phyloP scores from a whole-genome alignment of 2,888 invertebrate species.

The Barypeithes pellucidus region DNA sequence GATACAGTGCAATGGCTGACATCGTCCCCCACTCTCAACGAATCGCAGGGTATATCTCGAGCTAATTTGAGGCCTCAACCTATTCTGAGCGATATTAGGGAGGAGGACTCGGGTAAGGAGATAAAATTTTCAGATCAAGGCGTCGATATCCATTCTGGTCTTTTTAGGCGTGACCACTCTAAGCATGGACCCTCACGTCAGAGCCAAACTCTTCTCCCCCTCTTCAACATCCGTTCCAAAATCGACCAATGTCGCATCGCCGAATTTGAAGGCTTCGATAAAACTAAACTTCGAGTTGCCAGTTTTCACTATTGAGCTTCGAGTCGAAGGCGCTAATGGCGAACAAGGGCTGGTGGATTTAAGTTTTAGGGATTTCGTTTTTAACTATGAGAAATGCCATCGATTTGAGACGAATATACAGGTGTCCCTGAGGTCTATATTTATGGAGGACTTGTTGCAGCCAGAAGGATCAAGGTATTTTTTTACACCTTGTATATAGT shows the following conservation, averaged over 20 bases:
- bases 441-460: conserved; percentile 92
- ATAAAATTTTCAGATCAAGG: neutral
- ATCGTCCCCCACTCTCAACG: conserved; percentile 64
- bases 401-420: conserved; percentile 82
- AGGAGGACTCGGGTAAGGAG: conserved; percentile 68
- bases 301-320: conserved; percentile 82
- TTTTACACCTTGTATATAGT: too few species aligned
- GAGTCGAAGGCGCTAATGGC: conserved; percentile 79
- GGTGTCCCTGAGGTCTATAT: conserved; percentile 86
- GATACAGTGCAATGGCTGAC: conserved; percentile 76
- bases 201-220: conserved; percentile 73
- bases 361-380: conserved; percentile 86
- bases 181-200: conserved; percentile 77
- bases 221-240: conserved; percentile 34
- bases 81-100: conserved; percentile 66
- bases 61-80: conserved; percentile 58
- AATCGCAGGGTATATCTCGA: conserved; percentile 64
- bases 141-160: neutral
- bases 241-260: conserved; percentile 37
- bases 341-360: conserved; percentile 89
- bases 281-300: conserved; percentile 82
- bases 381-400: conserved; percentile 81
- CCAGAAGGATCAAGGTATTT: conserved; percentile 77
- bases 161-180: conserved; percentile 69
- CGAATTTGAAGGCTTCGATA: conserved; percentile 45